phyloP scores from a whole-genome alignment of 2,113 vertebrate genomes.

The Pangasianodon gigas region DNA sequence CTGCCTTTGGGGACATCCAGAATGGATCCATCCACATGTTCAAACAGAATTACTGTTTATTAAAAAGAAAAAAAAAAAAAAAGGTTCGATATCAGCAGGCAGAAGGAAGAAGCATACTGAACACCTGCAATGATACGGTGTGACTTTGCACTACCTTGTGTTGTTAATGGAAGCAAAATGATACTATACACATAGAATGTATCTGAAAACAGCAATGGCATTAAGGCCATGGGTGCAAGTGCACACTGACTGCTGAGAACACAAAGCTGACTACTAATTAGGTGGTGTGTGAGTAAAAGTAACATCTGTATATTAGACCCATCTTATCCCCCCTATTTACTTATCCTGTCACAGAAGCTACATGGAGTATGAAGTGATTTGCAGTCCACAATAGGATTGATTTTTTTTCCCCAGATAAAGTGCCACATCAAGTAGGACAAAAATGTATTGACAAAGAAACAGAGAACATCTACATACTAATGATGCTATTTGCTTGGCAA shows the following conservation, averaged over 20 bases:
- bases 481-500: background rate
- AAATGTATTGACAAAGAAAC: background rate
- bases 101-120: slow-evolving; percentile 34
- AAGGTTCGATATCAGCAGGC: background rate
- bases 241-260: background rate
- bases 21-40: slow-evolving; percentile 50
- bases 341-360: background rate
- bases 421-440: background rate
- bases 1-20: slow-evolving; percentile 45
- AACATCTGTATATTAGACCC: background rate
- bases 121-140: slow-evolving; percentile 17
- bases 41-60: slow-evolving; percentile 47
- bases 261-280: background rate
- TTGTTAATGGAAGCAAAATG: slow-evolving; percentile 39
- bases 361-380: background rate
- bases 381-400: background rate
- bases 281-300: background rate
- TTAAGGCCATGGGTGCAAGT: background rate
- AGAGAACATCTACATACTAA: background rate
- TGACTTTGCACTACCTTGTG: slow-evolving; percentile 61
- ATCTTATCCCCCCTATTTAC: background rate
- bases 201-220: background rate
- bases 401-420: background rate
- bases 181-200: background rate
- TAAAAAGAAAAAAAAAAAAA: background rate